Evolutionary conservation across 2,797 vertebrate species (phyloP), one percentile per base, ranked within the genome.

Genomic region (Sylvilagus floridanus): DNA sequence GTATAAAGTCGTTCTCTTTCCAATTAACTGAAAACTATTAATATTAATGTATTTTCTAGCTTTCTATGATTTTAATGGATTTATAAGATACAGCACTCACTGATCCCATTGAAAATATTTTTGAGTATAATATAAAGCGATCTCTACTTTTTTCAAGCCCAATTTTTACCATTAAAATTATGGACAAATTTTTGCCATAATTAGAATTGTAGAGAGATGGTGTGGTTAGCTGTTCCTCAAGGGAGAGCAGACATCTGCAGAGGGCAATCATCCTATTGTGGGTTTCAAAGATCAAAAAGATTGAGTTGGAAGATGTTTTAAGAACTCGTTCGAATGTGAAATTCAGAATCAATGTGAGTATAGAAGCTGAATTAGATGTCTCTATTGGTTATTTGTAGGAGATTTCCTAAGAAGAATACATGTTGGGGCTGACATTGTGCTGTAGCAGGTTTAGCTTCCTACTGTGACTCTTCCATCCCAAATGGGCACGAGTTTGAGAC

Each of bases 321-420:
- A 85, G 52, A 90, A 60, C 9, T 37, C 21, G 28, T 89, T 87
- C 4, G 7, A 79, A 83, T 11, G 73, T 68, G 30, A 84, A 35
- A 50, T 73, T 83, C 37, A 68, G 22, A 50, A 60, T 86, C 92
- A 92, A 78, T 12, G 30, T 72, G 14, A 68, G 13, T 54, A 83
- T 72, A 54, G 28, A 62, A 52, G 10, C 17, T 24, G 87, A 83
- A 78, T 87, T 90, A 88, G 84, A 47, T 91, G 30, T 87, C 16
- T 71, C 28, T 62, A 52, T 87, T 90, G 82, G 17, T 89, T 66
- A 50, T 32, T 89, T 89, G 78, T 68, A 87, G 35, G 35, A 35
- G 30, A 71, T 83, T 87, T 94, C 52, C 26, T 35, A n/a, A 54
- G 88, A 92, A 52, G 65, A 89, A 75, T 79, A 75, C 73, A 66